phyloP scores from a whole-genome alignment of 2,113 vertebrate species.

The Rhipidura dahli region DNA sequence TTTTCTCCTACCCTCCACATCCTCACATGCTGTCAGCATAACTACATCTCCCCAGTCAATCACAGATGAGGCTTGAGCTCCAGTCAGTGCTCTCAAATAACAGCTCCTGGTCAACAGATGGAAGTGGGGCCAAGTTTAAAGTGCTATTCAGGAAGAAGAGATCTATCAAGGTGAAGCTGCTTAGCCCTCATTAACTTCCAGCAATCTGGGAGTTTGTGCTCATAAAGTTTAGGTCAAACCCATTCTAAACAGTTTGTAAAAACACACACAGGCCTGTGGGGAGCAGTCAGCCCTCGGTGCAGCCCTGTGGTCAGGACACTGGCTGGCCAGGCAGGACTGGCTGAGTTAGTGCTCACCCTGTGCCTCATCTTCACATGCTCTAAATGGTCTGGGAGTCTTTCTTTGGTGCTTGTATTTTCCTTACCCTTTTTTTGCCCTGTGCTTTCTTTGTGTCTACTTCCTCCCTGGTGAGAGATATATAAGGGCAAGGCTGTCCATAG shows the following conservation, averaged over 20 bases:
- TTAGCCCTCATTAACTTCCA: not conserved
- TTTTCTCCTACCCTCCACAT: not conserved
- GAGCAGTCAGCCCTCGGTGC: not conserved
- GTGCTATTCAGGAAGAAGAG: not conserved
- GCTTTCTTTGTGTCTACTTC: not conserved
- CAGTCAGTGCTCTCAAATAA: accelerated
- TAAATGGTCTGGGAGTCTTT: not conserved
- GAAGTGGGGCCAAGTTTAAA: not conserved
- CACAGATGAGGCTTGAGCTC: not conserved
- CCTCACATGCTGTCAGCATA: not conserved
- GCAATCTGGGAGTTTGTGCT: not conserved
- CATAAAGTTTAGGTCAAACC: not conserved
- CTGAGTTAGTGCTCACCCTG: not conserved
- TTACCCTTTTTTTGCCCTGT: not conserved
- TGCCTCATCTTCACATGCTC: not conserved
- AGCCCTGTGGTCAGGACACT: not conserved
- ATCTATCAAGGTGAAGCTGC: not conserved
- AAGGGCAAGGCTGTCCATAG: not conserved
- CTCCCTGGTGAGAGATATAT: not conserved
- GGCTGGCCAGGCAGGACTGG: accelerated
- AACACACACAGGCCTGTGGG: not conserved
- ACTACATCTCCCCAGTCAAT: not conserved
- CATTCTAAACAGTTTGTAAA: not conserved
- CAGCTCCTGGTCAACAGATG: not conserved
- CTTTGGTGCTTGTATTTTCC: not conserved